phyloP scores from a whole-genome alignment of 2,888 invertebrate species.

The Clepsis dumicolana region DNA sequence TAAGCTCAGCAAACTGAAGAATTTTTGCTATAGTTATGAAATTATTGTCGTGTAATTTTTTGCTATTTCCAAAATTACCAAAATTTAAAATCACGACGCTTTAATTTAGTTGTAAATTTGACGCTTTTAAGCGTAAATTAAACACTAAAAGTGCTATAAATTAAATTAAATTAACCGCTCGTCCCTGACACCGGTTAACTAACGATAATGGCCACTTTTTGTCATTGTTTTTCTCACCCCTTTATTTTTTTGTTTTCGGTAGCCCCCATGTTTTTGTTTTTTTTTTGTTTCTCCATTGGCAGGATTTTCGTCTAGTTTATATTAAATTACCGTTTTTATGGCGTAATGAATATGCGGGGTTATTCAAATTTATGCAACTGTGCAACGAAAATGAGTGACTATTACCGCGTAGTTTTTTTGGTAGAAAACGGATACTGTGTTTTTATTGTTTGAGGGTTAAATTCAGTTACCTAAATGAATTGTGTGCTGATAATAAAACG shows the following conservation, averaged over 20 bases:
- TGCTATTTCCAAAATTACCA: no score
- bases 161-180: conserved; percentile 80
- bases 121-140: background rate
- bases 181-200: conserved; percentile 76
- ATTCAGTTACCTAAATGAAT: background rate
- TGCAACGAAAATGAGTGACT: conserved; percentile 73
- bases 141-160: conserved; percentile 62
- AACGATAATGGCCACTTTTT: conserved; percentile 73
- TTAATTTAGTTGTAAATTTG: conserved; percentile 2
- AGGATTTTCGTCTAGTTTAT: conserved; percentile 83
- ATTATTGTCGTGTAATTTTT: no score
- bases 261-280: conserved; percentile 71
- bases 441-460: background rate
- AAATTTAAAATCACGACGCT: no score
- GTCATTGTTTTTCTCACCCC: conserved; percentile 77
- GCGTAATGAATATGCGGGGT: conserved; percentile 82
- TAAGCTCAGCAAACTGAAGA: no score
- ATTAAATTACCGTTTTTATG: conserved; percentile 84
- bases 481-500: background rate
- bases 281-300: conserved; percentile 78
- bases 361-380: conserved; percentile 71
- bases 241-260: conserved; percentile 65
- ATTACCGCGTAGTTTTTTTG: conserved; percentile 70
- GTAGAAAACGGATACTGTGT: conserved; percentile 35
- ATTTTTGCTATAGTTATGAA: no score